Conservation (phyloP, 2,888 invertebrate species). For the Eupithecia subfuscata region DNA sequence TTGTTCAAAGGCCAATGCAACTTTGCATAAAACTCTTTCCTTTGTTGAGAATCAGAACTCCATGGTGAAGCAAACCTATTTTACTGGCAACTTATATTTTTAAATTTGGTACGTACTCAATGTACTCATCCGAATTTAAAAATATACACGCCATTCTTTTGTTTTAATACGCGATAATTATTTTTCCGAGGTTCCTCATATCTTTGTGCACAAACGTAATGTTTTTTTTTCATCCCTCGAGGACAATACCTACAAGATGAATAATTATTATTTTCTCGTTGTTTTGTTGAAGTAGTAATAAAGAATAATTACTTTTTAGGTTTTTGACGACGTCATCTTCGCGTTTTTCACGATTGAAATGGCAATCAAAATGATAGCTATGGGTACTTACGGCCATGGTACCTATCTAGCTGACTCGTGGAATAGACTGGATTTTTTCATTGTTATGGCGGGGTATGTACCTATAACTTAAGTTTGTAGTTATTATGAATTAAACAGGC, state of each 20-base stretch:
- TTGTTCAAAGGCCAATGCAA: background rate
- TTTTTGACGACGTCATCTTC: slow-evolving; percentile 99
- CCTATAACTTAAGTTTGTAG: background rate
- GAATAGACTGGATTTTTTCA: slow-evolving; percentile 99
- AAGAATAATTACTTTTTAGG: slow-evolving; percentile 79
- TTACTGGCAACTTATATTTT: background rate
- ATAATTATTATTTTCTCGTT: background rate
- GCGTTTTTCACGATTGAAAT: slow-evolving; percentile 99
- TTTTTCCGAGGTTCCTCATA: background rate
- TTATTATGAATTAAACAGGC: background rate
- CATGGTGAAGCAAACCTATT: background rate
- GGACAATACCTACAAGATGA: background rate
- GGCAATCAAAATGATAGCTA: slow-evolving; percentile 99
- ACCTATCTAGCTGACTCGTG: slow-evolving; percentile 99
- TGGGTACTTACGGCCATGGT: slow-evolving; percentile 97
- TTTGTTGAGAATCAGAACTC: background rate
- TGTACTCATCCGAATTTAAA: background rate
- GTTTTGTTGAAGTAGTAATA: background rate
- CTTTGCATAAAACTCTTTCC: background rate
- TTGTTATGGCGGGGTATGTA: slow-evolving; percentile 96
- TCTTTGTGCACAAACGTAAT: background rate
- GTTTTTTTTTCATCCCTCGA: background rate
- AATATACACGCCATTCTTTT: background rate
- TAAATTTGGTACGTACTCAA: background rate
- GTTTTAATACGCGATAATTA: background rate